phyloP scores from a whole-genome alignment of 2,113 vertebrate genomes.

The Lasiurus cinereus region DNA sequence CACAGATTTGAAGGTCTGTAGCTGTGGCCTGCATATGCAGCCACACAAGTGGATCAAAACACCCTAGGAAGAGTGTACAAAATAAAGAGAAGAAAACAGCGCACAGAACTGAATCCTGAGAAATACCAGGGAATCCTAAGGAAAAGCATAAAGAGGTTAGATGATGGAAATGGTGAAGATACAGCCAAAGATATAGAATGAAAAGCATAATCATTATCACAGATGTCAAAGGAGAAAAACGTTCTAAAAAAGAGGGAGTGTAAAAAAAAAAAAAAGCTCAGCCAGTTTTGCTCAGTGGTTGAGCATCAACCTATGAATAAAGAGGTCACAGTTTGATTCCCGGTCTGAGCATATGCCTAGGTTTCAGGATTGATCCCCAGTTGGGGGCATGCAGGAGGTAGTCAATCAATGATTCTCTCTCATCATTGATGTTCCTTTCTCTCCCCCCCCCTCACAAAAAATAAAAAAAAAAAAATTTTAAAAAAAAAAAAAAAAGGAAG shows the following conservation, averaged over 20 bases:
- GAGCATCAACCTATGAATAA: no score
- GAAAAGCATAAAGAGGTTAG: neutral
- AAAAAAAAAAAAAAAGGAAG: neutral
- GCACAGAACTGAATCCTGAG: neutral
- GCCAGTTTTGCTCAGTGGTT: no score
- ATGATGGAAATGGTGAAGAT: neutral
- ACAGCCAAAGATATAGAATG: neutral
- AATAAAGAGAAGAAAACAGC: neutral
- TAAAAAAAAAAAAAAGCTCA: neutral
- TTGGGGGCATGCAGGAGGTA: no score
- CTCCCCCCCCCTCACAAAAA: no score
- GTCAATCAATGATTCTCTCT: no score
- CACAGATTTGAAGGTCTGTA: neutral
- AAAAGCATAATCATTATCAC: neutral
- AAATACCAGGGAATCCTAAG: neutral
- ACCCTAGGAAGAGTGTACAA: neutral
- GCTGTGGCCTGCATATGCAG: neutral
- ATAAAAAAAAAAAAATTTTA: no score
- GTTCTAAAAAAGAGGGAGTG: neutral
- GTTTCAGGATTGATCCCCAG: no score
- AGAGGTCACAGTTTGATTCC: no score
- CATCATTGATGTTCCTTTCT: no score
- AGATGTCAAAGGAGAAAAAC: neutral
- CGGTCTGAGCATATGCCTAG: no score
- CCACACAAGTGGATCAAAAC: neutral